phyloP scores from a whole-genome alignment of 2,888 invertebrate genomes.

The Dasysyrphus tricinctus region DNA sequence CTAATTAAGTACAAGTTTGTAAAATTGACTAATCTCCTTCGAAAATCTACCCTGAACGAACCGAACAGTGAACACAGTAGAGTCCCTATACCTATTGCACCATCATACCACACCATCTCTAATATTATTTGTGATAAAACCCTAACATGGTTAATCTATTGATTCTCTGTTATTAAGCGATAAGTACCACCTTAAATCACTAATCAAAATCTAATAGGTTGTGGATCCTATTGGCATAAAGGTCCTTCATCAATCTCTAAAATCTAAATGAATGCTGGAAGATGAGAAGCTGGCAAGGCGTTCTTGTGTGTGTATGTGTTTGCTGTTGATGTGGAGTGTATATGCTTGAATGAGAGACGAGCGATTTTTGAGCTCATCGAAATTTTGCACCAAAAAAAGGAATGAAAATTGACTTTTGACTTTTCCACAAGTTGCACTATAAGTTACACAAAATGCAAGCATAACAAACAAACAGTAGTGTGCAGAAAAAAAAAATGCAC shows the following conservation, averaged over 20 bases:
- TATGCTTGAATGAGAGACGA: background rate
- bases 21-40: slow-evolving; percentile 52
- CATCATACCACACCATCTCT: background rate
- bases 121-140: slow-evolving; percentile 31
- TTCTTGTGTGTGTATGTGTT: background rate
- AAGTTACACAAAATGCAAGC: background rate
- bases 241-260: slow-evolving; percentile 25
- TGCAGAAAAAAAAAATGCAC: no score
- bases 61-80: no score
- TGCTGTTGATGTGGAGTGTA: background rate
- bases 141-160: slow-evolving; percentile 44
- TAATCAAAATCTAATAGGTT: slow-evolving; percentile 48
- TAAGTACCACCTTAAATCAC: slow-evolving; percentile 47
- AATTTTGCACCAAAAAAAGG: slow-evolving; percentile 3
- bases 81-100: no score
- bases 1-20: slow-evolving; percentile 45
- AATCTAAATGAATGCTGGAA: background rate
- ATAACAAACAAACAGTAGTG: slow-evolving; percentile 1
- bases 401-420: slow-evolving; percentile 14
- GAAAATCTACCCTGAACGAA: slow-evolving; percentile 11
- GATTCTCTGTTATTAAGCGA: slow-evolving; percentile 45
- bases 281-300: background rate
- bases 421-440: background rate
- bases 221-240: slow-evolving; percentile 10
- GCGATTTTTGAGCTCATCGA: slow-evolving; percentile 6